Conservation (phyloP, 2,797 vertebrate species). For the Gastrophryne carolinensis region DNA sequence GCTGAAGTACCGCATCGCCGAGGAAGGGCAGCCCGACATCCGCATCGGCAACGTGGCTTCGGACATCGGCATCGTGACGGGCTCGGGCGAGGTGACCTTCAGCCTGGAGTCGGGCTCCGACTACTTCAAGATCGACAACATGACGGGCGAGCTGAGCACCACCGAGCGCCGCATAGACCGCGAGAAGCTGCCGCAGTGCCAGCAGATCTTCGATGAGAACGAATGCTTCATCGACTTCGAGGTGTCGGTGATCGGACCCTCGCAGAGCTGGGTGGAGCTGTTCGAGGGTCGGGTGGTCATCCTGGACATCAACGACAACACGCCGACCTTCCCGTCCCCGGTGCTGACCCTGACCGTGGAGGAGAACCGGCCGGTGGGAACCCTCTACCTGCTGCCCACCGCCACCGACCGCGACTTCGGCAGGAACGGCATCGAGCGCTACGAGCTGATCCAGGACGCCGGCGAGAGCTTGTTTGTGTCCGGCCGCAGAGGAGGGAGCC, state of each 20-base stretch:
- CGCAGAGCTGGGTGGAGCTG: constrained; percentile 97
- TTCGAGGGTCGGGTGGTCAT: constrained; percentile 96
- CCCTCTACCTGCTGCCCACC: constrained; percentile 92
- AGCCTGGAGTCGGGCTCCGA: constrained; percentile 95
- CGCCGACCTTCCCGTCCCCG: constrained; percentile 93
- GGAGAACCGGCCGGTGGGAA: constrained; percentile 96
- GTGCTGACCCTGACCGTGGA: constrained; percentile 95
- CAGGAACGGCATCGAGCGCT: constrained; percentile 93
- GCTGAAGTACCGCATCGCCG: constrained; percentile 89
- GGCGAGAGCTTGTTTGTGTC: constrained; percentile 65
- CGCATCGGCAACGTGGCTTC: constrained; percentile 92
- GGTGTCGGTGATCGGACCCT: constrained; percentile 96
- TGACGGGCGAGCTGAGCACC: constrained; percentile 95
- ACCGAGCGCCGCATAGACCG: constrained; percentile 95
- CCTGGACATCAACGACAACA: constrained; percentile 97
- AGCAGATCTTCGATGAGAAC: constrained; percentile 98
- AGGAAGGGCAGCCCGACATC: constrained; percentile 93
- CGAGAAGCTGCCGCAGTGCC: constrained; percentile 96
- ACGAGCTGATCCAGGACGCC: constrained; percentile 91
- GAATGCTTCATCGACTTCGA: constrained; percentile 98
- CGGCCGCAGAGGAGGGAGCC: constrained; percentile 54
- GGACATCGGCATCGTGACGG: constrained; percentile 89
- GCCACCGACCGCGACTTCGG: constrained; percentile 97
- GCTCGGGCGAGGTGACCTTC: constrained; percentile 94
- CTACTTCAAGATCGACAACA: constrained; percentile 98